These are phyloP conservation scores for Macrosoma leucophasiata DNA, from an alignment of 2,888 invertebrate species.

Conservation along the genomic window DNA sequence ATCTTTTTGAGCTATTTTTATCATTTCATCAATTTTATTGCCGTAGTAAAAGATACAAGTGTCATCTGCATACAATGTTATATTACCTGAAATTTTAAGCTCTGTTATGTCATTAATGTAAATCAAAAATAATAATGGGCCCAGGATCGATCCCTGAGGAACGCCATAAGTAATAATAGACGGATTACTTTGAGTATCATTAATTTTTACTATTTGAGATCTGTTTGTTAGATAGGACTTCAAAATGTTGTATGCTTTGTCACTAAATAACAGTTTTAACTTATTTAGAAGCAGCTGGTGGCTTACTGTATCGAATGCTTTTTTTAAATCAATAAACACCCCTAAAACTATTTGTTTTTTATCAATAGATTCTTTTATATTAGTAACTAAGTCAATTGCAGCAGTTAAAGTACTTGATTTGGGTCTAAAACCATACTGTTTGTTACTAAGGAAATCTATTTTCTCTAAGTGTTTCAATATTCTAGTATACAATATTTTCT, in stretches of 20 bases:
- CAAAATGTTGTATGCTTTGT: not conserved
- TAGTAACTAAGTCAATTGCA: too few relatives aligned
- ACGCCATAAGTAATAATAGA: conserved; percentile 2
- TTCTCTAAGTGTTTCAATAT: too few relatives aligned
- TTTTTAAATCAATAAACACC: too few relatives aligned
- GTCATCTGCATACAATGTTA: conserved; percentile 1
- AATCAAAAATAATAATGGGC: conserved; percentile 4
- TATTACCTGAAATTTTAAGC: not conserved
- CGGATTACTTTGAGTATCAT: not conserved
- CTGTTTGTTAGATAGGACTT: not conserved
- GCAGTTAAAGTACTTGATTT: too few relatives aligned
- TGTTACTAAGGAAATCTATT: too few relatives aligned
- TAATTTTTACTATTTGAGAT: not conserved
- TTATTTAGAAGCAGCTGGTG: too few relatives aligned
- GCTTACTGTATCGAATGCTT: too few relatives aligned
- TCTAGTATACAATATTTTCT: too few relatives aligned
- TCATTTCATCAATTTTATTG: not conserved
- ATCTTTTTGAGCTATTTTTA: not conserved
- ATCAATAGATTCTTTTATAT: too few relatives aligned
- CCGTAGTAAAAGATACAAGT: not conserved
- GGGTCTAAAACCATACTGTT: too few relatives aligned
- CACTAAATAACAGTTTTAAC: too few relatives aligned
- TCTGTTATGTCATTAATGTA: conserved; percentile 4
- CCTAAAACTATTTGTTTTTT: too few relatives aligned
- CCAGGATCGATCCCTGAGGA: conserved; percentile 8